Base-by-base conservation (phyloP, 2,888 invertebrate genomes). In the Halocaridina rubra region DNA sequence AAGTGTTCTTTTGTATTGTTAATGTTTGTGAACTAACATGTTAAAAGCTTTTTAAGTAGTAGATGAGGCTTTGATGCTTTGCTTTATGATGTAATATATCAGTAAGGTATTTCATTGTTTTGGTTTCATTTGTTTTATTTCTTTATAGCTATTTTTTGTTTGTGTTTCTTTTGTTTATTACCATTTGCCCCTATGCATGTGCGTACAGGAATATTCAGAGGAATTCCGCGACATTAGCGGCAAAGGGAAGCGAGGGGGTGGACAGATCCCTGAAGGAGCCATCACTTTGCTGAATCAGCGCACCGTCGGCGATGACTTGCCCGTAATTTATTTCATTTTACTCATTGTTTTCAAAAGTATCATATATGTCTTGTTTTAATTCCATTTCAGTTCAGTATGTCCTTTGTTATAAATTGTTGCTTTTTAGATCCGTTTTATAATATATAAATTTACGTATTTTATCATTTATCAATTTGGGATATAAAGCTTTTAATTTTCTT, bases 211-310 rank as follows among this genome's bases (percentile, higher is more conserved):
- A 93, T 97, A 97, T 93, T 96, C 96, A 90, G 97, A 98, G 93
- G 97, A 97, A 93, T 97, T 98, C 93, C 94, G 97, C 91, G 97
- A 97, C 93, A 98, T 98, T 93, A 89, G 89, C 75, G 89, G 89
- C 84, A 89, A 89, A 80, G 89, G 89, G 80, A 96, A 96, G 91
- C 96, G 96, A 91, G 97, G 96, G 93, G 96, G 95, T 79, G 97
- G 96, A 92, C 95, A 96, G 90, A 94, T 96, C 89, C 96, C 97
- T 90, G 96, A 96, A 90, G 97, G 97, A 89, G 95, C 95, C 92
- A 97, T 98, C 92, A 97, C 96, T 90, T 94, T 98, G 91, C 96
- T 98, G 93, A 97, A 97, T 93, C 97, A 97, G 92, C 94, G 97
- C 90, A 96, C 96, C 89, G 97, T 97, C 92, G 96, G 96, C 93